Evolutionary conservation across 2,113 vertebrate genomes (phyloP).

Genomic region (Ramphastos sulfuratus): DNA sequence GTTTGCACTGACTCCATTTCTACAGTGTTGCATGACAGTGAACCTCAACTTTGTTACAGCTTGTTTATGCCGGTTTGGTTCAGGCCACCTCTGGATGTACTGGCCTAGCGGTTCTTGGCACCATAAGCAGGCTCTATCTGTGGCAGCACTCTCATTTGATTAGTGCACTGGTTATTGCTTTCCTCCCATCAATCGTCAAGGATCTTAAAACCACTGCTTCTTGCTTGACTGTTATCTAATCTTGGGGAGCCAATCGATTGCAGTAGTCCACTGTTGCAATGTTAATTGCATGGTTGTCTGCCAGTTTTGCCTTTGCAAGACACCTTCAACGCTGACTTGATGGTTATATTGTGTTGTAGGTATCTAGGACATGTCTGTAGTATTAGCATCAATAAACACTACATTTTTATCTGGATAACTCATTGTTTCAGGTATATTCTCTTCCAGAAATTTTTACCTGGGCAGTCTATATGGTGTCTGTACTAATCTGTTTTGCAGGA

Average conservation of each 20-base stretch:
- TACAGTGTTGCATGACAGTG: neutral
- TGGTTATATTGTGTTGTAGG: neutral
- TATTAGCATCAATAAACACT: neutral
- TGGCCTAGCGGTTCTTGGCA: neutral
- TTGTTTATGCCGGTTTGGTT: neutral
- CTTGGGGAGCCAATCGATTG: neutral
- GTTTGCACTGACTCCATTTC: neutral
- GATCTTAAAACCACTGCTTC: neutral
- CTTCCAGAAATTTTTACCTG: neutral
- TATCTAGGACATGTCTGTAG: neutral
- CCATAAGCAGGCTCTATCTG: fast-evolving
- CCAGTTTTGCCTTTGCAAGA: neutral
- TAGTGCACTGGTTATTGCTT: neutral
- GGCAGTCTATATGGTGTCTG: neutral
- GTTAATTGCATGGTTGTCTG: neutral
- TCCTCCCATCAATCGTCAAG: neutral
- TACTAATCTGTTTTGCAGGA: neutral
- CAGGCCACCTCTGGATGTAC: neutral
- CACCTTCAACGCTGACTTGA: neutral
- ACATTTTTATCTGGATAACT: neutral
- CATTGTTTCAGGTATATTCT: neutral
- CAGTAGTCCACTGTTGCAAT: neutral
- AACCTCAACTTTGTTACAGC: neutral
- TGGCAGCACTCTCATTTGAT: neutral
- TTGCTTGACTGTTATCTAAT: neutral